phyloP scores from a whole-genome alignment of 2,113 vertebrate genomes.

The Tragelaphus imberbis region DNA sequence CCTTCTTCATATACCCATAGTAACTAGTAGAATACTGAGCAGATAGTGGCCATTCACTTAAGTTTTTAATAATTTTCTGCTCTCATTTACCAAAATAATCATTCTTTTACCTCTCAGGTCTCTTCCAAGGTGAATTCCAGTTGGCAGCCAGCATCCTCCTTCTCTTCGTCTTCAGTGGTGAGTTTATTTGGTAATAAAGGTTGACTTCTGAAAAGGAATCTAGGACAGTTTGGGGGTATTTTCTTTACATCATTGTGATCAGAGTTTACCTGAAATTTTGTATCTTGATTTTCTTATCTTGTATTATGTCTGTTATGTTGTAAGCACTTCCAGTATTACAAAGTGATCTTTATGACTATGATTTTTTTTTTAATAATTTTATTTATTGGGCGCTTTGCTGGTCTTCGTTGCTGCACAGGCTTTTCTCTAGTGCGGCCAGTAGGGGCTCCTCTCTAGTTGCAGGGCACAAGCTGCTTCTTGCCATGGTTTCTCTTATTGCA shows the following conservation, averaged over 20 bases:
- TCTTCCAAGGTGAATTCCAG: slow-evolving; percentile 55
- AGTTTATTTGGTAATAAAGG: slow-evolving; percentile 60
- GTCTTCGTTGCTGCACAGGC: neutral
- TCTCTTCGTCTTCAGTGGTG: slow-evolving; percentile 77
- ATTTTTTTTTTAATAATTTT: neutral
- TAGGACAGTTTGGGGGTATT: neutral
- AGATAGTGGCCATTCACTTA: neutral
- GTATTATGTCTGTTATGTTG: neutral
- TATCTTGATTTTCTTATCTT: slow-evolving; percentile 10
- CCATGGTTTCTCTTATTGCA: neutral
- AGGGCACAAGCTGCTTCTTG: neutral
- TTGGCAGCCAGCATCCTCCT: slow-evolving; percentile 68
- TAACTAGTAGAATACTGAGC: neutral
- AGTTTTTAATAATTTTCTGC: slow-evolving; percentile 15
- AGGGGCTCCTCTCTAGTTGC: neutral
- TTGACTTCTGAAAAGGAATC: neutral
- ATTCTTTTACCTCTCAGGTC: slow-evolving; percentile 47
- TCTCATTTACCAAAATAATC: slow-evolving; percentile 32
- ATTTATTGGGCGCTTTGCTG: neutral
- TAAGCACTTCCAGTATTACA: neutral
- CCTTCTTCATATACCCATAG: neutral
- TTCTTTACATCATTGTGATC: neutral
- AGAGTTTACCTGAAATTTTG: neutral
- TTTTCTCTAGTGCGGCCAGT: neutral
- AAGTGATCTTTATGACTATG: neutral